A percentile compares a stretch with the other conserved stretches of the same genome.
phyloP scores from a whole-genome alignment of 2,113 vertebrate genomes.

The Promerops cafer region DNA sequence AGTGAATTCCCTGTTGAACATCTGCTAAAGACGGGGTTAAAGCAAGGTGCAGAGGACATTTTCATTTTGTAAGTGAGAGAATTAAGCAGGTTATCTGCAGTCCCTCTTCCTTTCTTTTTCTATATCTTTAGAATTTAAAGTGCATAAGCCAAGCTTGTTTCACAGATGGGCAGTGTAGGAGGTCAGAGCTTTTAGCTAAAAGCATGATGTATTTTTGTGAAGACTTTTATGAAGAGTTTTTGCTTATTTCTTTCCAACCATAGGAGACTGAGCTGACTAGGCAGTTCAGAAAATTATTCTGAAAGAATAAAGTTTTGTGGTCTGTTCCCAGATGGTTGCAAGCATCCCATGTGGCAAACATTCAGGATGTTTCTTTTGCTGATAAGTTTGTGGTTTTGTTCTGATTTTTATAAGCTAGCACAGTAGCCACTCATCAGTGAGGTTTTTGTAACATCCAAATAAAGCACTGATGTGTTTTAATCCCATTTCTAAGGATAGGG shows the following conservation, averaged over 20 bases:
- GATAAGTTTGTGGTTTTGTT: background rate
- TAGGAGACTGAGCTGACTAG: background rate
- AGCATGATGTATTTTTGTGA: background rate
- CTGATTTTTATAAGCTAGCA: background rate
- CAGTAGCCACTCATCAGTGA: background rate
- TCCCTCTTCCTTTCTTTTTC: background rate
- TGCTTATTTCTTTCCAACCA: background rate
- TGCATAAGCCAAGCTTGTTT: background rate
- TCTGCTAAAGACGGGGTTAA: background rate
- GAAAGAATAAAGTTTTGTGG: background rate
- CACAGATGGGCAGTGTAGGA: background rate
- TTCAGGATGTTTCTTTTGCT: background rate
- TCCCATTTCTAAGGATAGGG: background rate
- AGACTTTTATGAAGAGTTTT: background rate
- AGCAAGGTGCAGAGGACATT: background rate
- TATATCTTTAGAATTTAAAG: background rate
- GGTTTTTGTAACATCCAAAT: background rate
- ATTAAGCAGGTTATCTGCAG: background rate
- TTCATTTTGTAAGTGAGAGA: conserved; percentile 8
- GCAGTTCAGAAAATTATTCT: background rate
- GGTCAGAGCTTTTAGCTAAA: background rate
- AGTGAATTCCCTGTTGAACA: background rate
- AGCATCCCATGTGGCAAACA: background rate
- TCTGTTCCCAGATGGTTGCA: background rate
- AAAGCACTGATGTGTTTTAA: background rate